Base-by-base conservation (phyloP, 23 tunicate genomes). In the Trididemnum clinides region DNA sequence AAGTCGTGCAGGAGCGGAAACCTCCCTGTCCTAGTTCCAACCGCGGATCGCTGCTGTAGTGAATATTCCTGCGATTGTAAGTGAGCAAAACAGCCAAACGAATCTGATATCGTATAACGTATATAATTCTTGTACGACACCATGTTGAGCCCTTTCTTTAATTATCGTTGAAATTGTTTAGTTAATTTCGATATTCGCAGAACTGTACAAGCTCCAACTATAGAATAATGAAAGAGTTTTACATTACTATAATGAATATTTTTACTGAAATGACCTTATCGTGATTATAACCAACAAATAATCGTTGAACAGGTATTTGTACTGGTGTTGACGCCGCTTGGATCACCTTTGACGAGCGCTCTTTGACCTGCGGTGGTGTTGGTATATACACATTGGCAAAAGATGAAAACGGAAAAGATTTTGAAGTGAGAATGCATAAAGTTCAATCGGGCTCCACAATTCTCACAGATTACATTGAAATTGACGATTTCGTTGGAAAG, bases 241-340 rank as follows among this genome's bases (percentile, higher is more conserved):
- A n/a, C n/a, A n/a, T n/a, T n/a, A n/a, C n/a, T n/a, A n/a, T n/a
- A n/a, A n/a, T n/a, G n/a, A n/a, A n/a, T n/a, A n/a, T n/a, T n/a
- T n/a, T n/a, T n/a, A n/a, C n/a, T n/a, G n/a, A n/a, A n/a, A n/a
- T n/a, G n/a, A n/a, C n/a, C n/a, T n/a, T n/a, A n/a, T n/a, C n/a
- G n/a, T n/a, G n/a, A n/a, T n/a, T n/a, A n/a, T n/a, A n/a, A n/a
- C n/a, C n/a, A n/a, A n/a, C n/a, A n/a, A n/a, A n/a, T n/a, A n/a
- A n/a, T n/a, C n/a, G n/a, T n/a, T n/a, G n/a, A n/a, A n/a, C 18
- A 94, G 98, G 98, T 39, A 21, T 90, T n/a, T 94, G 98, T 77
- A 32, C 50, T 65, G 98, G 98, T 57, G 58, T 94, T n/a, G 87
- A 83, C 38, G 33, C 82, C 19, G 59, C 78, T 10, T 94, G 98